Base-by-base conservation (phyloP, 2,797 vertebrate genomes). In the Hemibagrus guttatus region DNA sequence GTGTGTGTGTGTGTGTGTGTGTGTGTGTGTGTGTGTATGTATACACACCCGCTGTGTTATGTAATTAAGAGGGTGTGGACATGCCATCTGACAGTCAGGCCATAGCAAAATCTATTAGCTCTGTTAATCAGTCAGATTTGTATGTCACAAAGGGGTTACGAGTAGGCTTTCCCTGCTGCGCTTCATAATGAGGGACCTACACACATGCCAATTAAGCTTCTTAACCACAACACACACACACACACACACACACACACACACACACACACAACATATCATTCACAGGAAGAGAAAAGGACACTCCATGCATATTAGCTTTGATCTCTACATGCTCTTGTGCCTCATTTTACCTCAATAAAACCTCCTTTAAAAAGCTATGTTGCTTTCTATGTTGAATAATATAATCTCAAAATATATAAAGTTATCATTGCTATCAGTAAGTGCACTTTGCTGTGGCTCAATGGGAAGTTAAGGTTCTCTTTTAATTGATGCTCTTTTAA, bases 121-220 rank as follows among this genome's bases (percentile, higher is more conserved):
- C 64, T 21, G 46, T 86, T 87, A 87, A 85, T 87, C 86, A 88
- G 82, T 59, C 61, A 85, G 78, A 85, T 68, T 21, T 17, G 68
- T 85, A 78, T 81, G 86, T 87, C 86, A 86, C 52, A 17, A 35
- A 54, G 52, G 84, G 75, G 86, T 71, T 61, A n/a, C 66, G 46
- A 88, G 58, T 76, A 56, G 71, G 75, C 39, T 72, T 83, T 26
- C 54, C 85, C 81, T 74, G 54, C 83, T 31, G 87, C 1, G 75
- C 9, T 75, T 84, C 59, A 49, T 88, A 89, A 87, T 88, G 84
- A 87, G 84, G 76, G 86, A 85, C 74, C 84, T 83, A 86, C 86
- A 86, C 86, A n/a, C 21, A 59, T 39, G 35, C 35, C 78, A 89
- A 86, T 90, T 90, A 90, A 28, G 54, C 63, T 83, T 69, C 61